Base-by-base conservation (phyloP, 2,113 vertebrate species). In the Chloropsis hardwickii region DNA sequence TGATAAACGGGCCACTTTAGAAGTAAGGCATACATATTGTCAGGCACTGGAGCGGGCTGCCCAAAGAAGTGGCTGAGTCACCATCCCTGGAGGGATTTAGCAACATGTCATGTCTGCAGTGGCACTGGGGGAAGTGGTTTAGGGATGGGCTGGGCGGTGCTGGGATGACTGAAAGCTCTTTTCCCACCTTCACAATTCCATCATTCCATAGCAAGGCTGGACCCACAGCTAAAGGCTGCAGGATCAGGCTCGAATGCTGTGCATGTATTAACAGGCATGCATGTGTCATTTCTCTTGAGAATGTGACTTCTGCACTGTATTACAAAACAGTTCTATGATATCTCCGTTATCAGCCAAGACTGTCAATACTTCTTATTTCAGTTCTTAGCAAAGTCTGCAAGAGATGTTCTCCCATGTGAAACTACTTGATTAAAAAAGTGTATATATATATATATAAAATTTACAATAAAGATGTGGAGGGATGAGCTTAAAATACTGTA, bases 21-120 rank as follows among this genome's bases (percentile, higher is more conserved):
- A 80, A 61, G 37, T 2, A 10, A 50, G 44, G 47, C 4, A 1
- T 3, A 3, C 4, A 5, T 2, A 15, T 18, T 45, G 45, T 8
- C n/a, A 53, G 51, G 39, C 61, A 31, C 13, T 40, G 69, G 69
- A 39, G 45, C n/a, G 67, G 69, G 53, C 13, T 47, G n/a, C 9
- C 45, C 69, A 35, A 12, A 44, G 45, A 24, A 51, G 37, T 14
- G 33, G 11, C 4, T 40, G 61, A 40, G 23, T 23, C 58, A 33
- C 25, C 1, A 1, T 42, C 35, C 42, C 42, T 44, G 42, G 27
- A 65, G 69, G 29, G 10, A 7, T 35, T 51, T 15, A 31, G n/a
- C 40, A 47, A 11, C 7, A 2, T 31, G 20, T 3, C 21, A 29
- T 5, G 5, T 14, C 24, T 42, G 40, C 50, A 70, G 61, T 22